Evolutionary conservation across 2,113 vertebrate species (phyloP).

Genomic region (Ictalurus furcatus): DNA sequence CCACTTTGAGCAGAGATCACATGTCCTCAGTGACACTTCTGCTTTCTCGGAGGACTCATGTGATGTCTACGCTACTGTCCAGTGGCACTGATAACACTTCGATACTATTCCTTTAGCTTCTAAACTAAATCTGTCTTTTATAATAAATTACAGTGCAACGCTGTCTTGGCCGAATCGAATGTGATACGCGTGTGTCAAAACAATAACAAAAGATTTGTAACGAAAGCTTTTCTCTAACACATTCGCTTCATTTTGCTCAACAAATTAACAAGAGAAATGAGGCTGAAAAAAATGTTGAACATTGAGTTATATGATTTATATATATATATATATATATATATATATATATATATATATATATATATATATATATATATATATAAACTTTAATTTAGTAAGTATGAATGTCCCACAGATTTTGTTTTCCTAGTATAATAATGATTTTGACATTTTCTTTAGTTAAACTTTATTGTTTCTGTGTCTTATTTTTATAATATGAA

Average conservation of each 20-base stretch:
- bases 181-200: background rate
- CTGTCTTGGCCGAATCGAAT: background rate
- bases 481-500: no score
- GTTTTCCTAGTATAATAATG: no score
- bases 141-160: background rate
- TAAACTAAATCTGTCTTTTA: background rate
- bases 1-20: background rate
- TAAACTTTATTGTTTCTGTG: no score
- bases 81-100: background rate
- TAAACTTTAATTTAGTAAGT: no score
- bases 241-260: background rate
- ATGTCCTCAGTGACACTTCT: background rate
- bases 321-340: no score
- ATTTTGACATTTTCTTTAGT: no score
- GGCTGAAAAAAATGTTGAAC: no score
- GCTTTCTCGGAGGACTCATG: background rate
- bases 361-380: no score
- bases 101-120: background rate
- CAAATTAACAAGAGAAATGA: background rate
- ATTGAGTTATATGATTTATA: no score
- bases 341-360: no score
- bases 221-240: background rate
- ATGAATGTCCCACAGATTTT: no score
- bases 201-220: no score
- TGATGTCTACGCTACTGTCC: conserved; percentile 6